Percentiles rank a stretch among this genome's conserved stretches.
Conservation (phyloP, 2,888 invertebrate genomes). For the Andrena fulva region DNA sequence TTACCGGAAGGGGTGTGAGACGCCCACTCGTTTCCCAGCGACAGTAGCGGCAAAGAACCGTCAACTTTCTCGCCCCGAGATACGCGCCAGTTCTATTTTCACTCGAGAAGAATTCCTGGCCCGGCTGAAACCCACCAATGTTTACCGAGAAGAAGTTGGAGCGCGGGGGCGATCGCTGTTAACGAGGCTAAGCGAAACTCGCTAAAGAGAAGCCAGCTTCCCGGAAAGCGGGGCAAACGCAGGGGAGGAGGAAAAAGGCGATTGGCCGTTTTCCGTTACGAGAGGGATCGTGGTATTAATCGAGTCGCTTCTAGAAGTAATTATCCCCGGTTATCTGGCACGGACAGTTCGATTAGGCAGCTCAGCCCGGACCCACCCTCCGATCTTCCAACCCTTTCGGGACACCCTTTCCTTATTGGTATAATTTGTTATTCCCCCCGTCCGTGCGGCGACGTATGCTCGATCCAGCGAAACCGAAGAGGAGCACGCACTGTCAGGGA, state of each 20-base stretch:
- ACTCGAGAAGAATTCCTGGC: no score
- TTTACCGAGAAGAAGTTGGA: no score
- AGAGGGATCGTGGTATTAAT: slow-evolving; percentile 67
- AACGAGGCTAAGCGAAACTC: no score
- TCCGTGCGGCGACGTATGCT: slow-evolving; percentile 29
- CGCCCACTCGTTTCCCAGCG: slow-evolving; percentile 8
- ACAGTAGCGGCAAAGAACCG: not conserved
- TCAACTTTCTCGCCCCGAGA: not conserved
- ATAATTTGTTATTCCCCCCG: slow-evolving; percentile 36
- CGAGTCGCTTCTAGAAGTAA: slow-evolving; percentile 73
- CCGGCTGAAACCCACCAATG: no score
- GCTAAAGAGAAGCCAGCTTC: no score
- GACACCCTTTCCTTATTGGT: slow-evolving; percentile 47
- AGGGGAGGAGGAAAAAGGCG: slow-evolving; percentile 14
- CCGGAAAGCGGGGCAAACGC: slow-evolving; percentile 22
- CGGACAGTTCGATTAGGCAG: slow-evolving; percentile 71
- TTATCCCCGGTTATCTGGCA: slow-evolving; percentile 74
- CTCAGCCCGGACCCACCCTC: slow-evolving; percentile 40
- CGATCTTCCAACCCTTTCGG: slow-evolving; percentile 48
- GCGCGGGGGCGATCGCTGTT: no score
- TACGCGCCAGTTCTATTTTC: no score
- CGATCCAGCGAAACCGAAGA: slow-evolving; percentile 38
- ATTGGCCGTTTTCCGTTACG: slow-evolving; percentile 51
- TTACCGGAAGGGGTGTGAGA: slow-evolving; percentile 17
- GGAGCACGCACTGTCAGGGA: slow-evolving; percentile 15